Evolutionary conservation across 2,113 vertebrate genomes (phyloP), one percentile per base, ranked within the genome.

Genomic region (Phalacrocorax aristotelis): DNA sequence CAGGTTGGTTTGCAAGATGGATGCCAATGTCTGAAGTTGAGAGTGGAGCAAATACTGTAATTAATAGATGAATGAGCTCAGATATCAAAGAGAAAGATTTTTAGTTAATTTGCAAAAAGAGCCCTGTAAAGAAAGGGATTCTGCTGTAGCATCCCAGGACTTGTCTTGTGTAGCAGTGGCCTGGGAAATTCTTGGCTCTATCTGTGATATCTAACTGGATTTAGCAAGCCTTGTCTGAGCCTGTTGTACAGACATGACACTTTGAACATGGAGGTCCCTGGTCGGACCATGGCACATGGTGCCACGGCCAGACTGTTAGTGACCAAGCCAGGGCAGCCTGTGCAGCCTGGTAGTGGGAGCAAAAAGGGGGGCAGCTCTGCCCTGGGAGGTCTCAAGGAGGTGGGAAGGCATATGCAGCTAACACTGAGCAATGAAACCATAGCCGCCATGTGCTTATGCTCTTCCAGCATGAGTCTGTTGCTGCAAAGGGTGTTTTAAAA

Each of bases 391-490:
- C 58, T 46, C 0, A 0, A 27, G 48, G 61, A 60, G 71, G 23
- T 34, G 49, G 17, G 25, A n/a, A 74, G 46, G 40, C 7, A 2
- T 32, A n/a, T 44, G 12, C 4, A 12, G 62, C 46, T 30, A 36
- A 36, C 0, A 2, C 11, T 9, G 49, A 83, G 62, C 40, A 42
- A 10, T 23, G 81, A 66, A 89, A 51, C 27, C 15, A 7, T 20
- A 38, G 30, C 54, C 3, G 5, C 34, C 46, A 30, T 0, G 5
- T 1, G 2, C 40, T 71, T 12, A 6, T 0, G 0, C 30, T 76
- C 75, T 77, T 69, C 77, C 30, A 79, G 32, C 22, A 3, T 3
- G 14, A 64, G 32, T 46, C 68, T 62, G 11, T 48, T 55, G 30
- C 85, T 80, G 49, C 6, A 8, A 77, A 86, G 23, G 51, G 36